Evolutionary conservation across 2,113 vertebrate species (phyloP).

Genomic region (Chlorodrepanis virens): DNA sequence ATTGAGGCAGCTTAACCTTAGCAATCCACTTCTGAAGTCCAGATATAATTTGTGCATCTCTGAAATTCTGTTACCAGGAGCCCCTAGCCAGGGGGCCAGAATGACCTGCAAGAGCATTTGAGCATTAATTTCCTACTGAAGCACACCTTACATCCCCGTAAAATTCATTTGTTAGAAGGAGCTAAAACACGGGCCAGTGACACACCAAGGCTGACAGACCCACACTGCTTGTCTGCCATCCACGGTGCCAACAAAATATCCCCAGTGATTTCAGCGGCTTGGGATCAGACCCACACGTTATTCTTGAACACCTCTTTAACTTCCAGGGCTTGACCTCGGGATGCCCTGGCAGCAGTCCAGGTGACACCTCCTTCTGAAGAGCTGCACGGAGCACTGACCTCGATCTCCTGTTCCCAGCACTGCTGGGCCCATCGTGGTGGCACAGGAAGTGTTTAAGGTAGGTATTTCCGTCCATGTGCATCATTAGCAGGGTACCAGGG

Average conservation of each 20-base stretch:
- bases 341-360: not conserved
- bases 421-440: not conserved
- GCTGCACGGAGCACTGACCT: not conserved
- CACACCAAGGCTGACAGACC: not conserved
- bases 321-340: not conserved
- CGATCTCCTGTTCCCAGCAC: not conserved
- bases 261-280: not conserved
- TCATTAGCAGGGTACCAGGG: not conserved
- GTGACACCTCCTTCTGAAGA: not conserved
- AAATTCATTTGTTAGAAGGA: not conserved
- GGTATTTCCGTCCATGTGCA: accelerated
- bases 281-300: not conserved
- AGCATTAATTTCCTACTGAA: not conserved
- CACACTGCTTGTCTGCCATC: not conserved
- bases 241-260: not conserved
- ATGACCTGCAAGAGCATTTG: not conserved
- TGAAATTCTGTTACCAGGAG: not conserved
- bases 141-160: not conserved
- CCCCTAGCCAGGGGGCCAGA: not conserved
- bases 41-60: not conserved
- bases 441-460: not conserved
- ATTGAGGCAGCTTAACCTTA: not conserved
- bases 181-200: not conserved
- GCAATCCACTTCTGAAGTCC: not conserved
- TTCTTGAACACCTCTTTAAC: not conserved